Percentiles rank a stretch among this genome's conserved stretches.
phyloP scores from a whole-genome alignment of 2,797 vertebrate genomes.

The Ciconia nigra region DNA sequence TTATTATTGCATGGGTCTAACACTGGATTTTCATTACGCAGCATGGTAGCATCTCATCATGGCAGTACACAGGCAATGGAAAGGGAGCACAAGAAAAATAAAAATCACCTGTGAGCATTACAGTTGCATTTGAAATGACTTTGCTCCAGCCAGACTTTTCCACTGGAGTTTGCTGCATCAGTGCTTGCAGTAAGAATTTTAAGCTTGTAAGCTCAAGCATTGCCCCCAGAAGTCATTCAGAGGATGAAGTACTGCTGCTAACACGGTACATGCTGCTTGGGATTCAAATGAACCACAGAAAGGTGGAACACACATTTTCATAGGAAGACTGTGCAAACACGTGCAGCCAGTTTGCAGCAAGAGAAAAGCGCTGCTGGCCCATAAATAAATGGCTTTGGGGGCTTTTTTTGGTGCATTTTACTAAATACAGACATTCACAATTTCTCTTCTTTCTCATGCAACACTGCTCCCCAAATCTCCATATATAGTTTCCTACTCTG shows the following conservation, averaged over 20 bases:
- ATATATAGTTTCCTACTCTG: background rate
- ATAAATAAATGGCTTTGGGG: background rate
- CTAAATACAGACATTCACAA: background rate
- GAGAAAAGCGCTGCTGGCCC: background rate
- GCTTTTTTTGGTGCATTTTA: background rate
- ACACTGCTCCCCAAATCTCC: background rate
- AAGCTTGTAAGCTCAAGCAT: background rate
- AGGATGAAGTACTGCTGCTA: background rate
- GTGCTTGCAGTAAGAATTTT: background rate
- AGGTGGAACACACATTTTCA: background rate
- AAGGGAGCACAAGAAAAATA: background rate
- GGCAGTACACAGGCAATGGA: background rate
- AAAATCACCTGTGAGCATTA: background rate
- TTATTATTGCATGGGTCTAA: background rate
- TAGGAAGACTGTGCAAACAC: background rate
- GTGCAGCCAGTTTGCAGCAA: background rate
- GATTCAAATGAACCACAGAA: background rate
- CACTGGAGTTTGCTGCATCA: background rate
- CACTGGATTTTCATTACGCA: background rate
- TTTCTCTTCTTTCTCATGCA: background rate
- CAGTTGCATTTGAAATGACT: background rate
- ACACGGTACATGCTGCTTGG: rapidly evolving
- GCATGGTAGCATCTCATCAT: background rate
- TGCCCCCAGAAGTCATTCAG: background rate
- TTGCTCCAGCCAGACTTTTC: background rate